Conservation (phyloP, 2,113 vertebrate genomes). For the Elachura formosa region DNA sequence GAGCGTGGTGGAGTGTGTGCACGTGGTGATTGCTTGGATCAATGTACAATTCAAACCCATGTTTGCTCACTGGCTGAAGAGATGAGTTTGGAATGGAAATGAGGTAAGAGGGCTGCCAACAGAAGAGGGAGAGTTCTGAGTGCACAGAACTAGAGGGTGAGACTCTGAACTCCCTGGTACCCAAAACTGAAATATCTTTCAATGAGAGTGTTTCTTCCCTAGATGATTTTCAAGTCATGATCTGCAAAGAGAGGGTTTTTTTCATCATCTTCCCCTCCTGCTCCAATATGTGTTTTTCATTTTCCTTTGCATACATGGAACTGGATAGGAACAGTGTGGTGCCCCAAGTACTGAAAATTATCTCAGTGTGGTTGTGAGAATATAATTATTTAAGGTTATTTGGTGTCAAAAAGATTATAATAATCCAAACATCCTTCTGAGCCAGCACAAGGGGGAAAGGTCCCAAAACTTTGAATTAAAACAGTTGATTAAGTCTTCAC, state of each 20-base stretch:
- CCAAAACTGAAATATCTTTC: neutral
- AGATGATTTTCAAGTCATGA: neutral
- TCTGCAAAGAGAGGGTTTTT: neutral
- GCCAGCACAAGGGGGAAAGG: neutral
- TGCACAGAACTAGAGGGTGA: neutral
- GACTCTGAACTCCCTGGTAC: neutral
- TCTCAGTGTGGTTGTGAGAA: neutral
- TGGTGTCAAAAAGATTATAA: neutral
- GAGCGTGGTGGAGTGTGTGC: neutral
- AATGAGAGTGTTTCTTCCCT: neutral
- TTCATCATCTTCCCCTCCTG: accelerated
- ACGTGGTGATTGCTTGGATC: neutral
- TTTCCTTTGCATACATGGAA: neutral
- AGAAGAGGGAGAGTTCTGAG: neutral
- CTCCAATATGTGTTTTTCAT: neutral
- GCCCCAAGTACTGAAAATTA: neutral
- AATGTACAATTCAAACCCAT: neutral
- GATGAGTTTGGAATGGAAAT: neutral
- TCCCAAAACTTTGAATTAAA: neutral
- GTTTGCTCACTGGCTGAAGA: neutral
- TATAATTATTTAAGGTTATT: neutral
- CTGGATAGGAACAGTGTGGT: neutral
- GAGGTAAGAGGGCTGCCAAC: neutral
- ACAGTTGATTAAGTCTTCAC: neutral
- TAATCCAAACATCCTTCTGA: neutral